Evolutionary conservation across 1,140 invertebrate genomes (phyloP).

Genomic region (Lutraria rhynchaena): DNA sequence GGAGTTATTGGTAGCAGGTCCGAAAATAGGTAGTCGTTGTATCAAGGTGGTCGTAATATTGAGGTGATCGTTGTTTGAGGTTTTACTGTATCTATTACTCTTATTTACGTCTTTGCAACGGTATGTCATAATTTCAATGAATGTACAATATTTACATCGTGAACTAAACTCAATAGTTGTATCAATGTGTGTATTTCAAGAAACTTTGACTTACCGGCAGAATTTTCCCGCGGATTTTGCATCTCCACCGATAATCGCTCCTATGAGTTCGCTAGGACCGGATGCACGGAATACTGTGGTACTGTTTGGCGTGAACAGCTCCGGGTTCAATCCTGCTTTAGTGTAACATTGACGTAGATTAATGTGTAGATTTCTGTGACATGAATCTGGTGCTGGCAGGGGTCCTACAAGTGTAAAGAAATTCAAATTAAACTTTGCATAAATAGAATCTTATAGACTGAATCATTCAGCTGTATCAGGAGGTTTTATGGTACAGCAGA

Average conservation of each 20-base stretch:
- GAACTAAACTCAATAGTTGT: neutral
- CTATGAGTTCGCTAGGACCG: neutral
- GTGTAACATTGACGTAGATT: constrained; percentile 39
- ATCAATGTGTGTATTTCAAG: neutral
- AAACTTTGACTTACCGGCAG: constrained; percentile 24
- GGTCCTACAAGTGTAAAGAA: too few species aligned
- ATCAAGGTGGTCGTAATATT: too few species aligned
- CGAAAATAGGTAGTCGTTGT: too few species aligned
- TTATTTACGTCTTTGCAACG: neutral
- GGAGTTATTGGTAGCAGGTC: too few species aligned
- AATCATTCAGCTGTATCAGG: too few species aligned
- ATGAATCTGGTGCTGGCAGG: constrained; percentile 18
- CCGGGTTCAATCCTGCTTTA: constrained; percentile 31
- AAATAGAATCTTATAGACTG: too few species aligned
- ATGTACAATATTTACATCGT: neutral
- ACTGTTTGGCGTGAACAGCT: constrained; percentile 20
- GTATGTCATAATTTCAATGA: neutral
- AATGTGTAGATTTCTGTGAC: constrained; percentile 7
- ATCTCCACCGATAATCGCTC: constrained; percentile 35
- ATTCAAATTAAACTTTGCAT: too few species aligned
- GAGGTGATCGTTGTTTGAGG: too few species aligned
- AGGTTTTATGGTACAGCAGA: too few species aligned
- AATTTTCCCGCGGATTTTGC: constrained; percentile 21
- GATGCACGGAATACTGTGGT: constrained; percentile 8
- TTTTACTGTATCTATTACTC: too few species aligned